These are phyloP conservation scores for Rynchops niger DNA, from an alignment of 2,113 vertebrate species.

Conservation along the genomic window DNA sequence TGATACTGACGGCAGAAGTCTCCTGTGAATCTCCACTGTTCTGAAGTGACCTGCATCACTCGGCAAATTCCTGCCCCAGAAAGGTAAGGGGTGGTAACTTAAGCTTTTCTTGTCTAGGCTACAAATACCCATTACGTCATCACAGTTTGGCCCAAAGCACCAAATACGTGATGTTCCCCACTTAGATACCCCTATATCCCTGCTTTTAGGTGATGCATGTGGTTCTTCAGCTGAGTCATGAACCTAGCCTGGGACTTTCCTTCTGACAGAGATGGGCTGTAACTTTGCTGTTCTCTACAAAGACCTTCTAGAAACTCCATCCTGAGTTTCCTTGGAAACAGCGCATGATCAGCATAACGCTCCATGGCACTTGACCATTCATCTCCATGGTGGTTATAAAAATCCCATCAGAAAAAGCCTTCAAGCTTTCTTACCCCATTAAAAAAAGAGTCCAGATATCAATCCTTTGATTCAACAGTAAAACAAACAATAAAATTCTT, in stretches of 20 bases:
- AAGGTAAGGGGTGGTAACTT: neutral
- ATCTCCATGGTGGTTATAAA: conserved; percentile 55
- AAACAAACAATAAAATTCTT: conserved; percentile 46
- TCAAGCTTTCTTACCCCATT: conserved; percentile 38
- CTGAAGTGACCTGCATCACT: neutral
- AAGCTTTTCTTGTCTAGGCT: neutral
- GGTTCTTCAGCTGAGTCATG: neutral
- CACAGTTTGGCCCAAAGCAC: neutral
- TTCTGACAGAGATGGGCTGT: neutral
- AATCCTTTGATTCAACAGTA: conserved; percentile 38
- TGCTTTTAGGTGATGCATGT: neutral
- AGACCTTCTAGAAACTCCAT: conserved; percentile 25
- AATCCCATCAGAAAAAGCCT: conserved; percentile 55
- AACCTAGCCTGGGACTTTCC: neutral
- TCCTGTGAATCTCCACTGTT: neutral
- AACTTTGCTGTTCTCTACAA: neutral
- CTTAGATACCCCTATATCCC: neutral
- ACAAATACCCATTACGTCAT: neutral
- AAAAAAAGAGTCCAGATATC: neutral
- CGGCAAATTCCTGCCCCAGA: neutral
- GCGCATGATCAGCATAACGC: neutral
- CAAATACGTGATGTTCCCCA: rapidly evolving
- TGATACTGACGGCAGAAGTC: neutral
- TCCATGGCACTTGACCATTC: conserved; percentile 61
- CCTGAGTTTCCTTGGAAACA: conserved; percentile 59